A percentile compares a stretch with the other conserved stretches of the same genome.
Evolutionary conservation across 2,797 vertebrate species (phyloP).

Genomic region (Hafferia zeledoni): DNA sequence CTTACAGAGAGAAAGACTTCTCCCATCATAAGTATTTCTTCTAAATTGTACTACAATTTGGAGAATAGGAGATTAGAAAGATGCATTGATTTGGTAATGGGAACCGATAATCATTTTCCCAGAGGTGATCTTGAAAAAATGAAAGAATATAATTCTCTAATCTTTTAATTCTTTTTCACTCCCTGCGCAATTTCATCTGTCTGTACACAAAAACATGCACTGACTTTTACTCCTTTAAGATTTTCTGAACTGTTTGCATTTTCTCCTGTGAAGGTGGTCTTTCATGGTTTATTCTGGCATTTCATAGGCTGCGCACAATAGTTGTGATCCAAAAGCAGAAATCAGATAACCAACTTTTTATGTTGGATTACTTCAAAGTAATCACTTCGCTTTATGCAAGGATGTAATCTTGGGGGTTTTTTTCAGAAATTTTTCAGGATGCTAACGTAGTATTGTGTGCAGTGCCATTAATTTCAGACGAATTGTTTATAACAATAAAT

Average conservation of each 20-base stretch:
- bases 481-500: not conserved
- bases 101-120: not conserved
- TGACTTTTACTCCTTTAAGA: not conserved
- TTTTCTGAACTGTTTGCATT: not conserved
- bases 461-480: not conserved
- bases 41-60: not conserved
- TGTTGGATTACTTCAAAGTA: not conserved
- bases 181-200: not conserved
- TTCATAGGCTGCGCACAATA: not conserved
- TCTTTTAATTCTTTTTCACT: not conserved
- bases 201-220: not conserved
- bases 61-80: not conserved
- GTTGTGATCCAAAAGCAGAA: not conserved
- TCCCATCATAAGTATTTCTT: not conserved
- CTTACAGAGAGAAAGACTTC: not conserved
- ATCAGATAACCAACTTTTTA: not conserved
- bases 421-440: not conserved
- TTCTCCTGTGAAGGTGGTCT: not conserved
- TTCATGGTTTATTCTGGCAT: not conserved
- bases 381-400: not conserved
- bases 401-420: not conserved
- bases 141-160: not conserved
- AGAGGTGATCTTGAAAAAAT: conserved; percentile 15
- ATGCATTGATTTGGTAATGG: not conserved
- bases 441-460: not conserved